Base-by-base conservation (phyloP, 2,888 invertebrate genomes). In the Ophraella communa region DNA sequence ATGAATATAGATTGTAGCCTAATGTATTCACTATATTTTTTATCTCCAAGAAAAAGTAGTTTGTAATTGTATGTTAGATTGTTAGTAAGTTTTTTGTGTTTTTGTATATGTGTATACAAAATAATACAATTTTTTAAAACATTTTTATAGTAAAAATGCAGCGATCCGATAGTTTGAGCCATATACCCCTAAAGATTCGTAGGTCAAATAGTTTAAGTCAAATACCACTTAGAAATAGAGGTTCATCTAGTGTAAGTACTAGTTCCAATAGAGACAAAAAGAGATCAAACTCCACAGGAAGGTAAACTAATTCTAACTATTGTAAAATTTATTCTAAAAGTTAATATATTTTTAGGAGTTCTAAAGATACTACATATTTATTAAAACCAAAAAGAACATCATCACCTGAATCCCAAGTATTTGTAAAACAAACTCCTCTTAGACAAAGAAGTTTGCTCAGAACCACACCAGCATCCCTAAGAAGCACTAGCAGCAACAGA, bases 401-500 rank as follows among this genome's bases (percentile, higher is more conserved):
- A 1, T 63, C 66, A n/a, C 27, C 63, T 10, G 66, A 61, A 14
- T 35, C 54, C 17, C 53, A 58, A 33, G 49, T 61, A 4, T 55
- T 10, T 30, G 8, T 49, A 10, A 64, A 56, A 24, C 21, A 49
- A 3, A 66, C 66, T 10, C 66, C 66, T 44, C 7, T 59, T 14
- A 44, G 14, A 27, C 35, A 44, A 30, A 18, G 44, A 24, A 62
- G 60, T 35, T 35, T 45, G 45, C 49, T 24, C 10, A 64, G 30
- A 35, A 53, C 35, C 4, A 66, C 66, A 18, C 66, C 66, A 44
- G 44, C 18, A 3, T 64, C 66, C 11, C 1, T 27, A 51, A 27
- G 49, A 14, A 39, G 39, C 14, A 14, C 39, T 11, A 27, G 64
- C 33, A 59, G 33, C 55, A 62, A 61, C 4, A 49, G 58, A 62